Evolutionary conservation across 2,888 invertebrate genomes (phyloP).

Genomic region (Scaptomyza reducta): DNA sequence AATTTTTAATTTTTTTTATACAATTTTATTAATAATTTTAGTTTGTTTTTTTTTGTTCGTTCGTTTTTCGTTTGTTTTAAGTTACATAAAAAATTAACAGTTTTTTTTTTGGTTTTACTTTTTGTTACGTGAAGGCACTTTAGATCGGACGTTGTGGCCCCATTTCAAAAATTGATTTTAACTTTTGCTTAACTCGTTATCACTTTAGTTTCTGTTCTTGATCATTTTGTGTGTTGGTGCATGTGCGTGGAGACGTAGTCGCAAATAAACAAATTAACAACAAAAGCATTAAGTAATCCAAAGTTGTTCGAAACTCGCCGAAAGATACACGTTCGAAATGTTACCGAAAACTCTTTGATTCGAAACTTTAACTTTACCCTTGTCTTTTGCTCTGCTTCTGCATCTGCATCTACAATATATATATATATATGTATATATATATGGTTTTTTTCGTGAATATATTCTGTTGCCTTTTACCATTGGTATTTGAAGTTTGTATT

Average conservation of each 20-base stretch:
- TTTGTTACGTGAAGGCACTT: conserved; percentile 92
- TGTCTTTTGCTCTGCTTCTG: conserved; percentile 60
- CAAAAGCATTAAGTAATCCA: conserved; percentile 70
- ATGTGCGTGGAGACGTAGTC: conserved; percentile 66
- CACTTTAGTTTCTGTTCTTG: conserved; percentile 80
- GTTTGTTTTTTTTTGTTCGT: conserved; percentile 44
- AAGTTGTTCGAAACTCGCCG: conserved; percentile 75
- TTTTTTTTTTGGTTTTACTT: conserved; percentile 81
- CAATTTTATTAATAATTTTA: conserved; percentile 89
- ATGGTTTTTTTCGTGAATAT: conserved; percentile 6
- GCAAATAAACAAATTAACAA: conserved; percentile 74
- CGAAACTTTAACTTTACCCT: conserved; percentile 73
- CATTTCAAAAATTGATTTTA: conserved; percentile 86
- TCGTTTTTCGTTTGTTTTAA: conserved; percentile 82
- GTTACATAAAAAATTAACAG: conserved; percentile 93
- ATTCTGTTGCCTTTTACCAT: conserved; percentile 41
- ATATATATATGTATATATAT: neutral
- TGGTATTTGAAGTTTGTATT: conserved; percentile 81
- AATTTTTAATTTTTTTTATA: conserved; percentile 85
- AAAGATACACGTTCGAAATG: conserved; percentile 71
- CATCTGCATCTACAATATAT: conserved; percentile 34
- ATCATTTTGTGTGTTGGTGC: conserved; percentile 49
- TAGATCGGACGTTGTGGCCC: conserved; percentile 97
- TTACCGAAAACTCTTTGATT: conserved; percentile 74
- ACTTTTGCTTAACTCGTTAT: conserved; percentile 84